phyloP scores from a whole-genome alignment of 2,113 vertebrate species.

The Trichechus manatus region DNA sequence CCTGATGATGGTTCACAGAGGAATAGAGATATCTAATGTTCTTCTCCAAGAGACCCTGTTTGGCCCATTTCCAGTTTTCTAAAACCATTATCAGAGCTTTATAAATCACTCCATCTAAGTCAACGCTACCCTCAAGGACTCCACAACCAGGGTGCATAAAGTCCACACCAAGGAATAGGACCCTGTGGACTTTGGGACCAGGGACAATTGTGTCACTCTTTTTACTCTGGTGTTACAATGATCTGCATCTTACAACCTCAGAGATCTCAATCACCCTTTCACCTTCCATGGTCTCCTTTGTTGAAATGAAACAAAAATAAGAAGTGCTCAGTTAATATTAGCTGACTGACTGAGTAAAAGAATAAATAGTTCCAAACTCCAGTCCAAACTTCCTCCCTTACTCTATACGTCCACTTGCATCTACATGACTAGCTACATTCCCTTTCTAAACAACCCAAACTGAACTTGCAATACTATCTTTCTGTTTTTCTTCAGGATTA shows the following conservation, averaged over 20 bases:
- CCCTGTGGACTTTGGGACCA: too few relatives aligned
- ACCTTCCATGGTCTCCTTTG: neutral
- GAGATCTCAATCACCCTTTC: neutral
- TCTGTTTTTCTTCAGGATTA: neutral
- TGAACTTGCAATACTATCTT: neutral
- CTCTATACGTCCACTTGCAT: neutral
- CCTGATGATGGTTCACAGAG: accelerated
- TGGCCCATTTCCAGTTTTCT: neutral
- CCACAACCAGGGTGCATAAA: neutral
- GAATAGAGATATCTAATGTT: neutral
- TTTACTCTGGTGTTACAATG: neutral
- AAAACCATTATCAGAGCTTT: neutral
- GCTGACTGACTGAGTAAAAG: neutral
- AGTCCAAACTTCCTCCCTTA: neutral
- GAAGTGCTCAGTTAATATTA: neutral
- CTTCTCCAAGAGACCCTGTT: neutral
- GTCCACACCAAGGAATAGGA: neutral
- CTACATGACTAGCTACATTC: neutral
- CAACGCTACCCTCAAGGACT: neutral
- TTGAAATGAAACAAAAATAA: neutral
- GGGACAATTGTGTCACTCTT: neutral
- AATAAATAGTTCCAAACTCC: neutral
- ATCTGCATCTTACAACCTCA: neutral
- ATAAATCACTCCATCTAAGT: neutral
- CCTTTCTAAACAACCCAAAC: neutral